Evolutionary conservation across 2,888 invertebrate species (phyloP).

Genomic region (Torymus aiolomorphi): DNA sequence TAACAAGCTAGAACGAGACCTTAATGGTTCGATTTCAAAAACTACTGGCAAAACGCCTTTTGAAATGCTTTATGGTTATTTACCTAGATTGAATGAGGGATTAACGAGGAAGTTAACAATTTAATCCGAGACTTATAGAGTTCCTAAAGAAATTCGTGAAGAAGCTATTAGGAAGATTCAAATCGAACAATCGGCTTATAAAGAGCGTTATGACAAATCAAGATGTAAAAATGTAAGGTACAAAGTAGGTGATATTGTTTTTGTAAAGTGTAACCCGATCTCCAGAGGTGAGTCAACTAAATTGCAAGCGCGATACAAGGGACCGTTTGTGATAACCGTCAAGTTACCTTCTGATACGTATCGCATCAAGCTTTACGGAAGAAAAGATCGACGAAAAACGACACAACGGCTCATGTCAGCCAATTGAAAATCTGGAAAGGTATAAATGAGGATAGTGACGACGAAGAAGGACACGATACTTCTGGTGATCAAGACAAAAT

Average conservation of each 20-base stretch:
- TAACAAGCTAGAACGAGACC: slow-evolving; percentile 43
- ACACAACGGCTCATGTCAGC: not conserved
- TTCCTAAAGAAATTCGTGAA: slow-evolving; percentile 21
- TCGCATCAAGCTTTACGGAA: not conserved
- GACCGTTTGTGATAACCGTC: slow-evolving; percentile 30
- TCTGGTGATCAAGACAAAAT: no score
- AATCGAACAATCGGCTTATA: slow-evolving; percentile 39
- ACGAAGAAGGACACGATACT: no score
- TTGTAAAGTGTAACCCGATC: slow-evolving; percentile 20
- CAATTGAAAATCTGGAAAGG: slow-evolving; percentile 4
- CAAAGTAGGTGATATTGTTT: slow-evolving; percentile 45
- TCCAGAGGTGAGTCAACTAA: slow-evolving; percentile 51
- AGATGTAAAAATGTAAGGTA: slow-evolving; percentile 45
- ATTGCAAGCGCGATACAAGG: slow-evolving; percentile 29
- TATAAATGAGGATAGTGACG: no score
- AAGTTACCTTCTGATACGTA: slow-evolving; percentile 49
- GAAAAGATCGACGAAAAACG: not conserved
- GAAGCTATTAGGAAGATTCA: slow-evolving; percentile 27
- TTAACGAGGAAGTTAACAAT: slow-evolving; percentile 1
- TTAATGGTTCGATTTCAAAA: slow-evolving; percentile 52
- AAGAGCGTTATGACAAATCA: slow-evolving; percentile 42
- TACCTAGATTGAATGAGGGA: slow-evolving; percentile 49
- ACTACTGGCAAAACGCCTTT: slow-evolving; percentile 53
- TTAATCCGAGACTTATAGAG: slow-evolving; percentile 21
- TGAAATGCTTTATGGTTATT: slow-evolving; percentile 55